Percentiles rank a stretch among this genome's conserved stretches.
Evolutionary conservation across 2,888 invertebrate species (phyloP).

Genomic region (Drosophila meridionalis): DNA sequence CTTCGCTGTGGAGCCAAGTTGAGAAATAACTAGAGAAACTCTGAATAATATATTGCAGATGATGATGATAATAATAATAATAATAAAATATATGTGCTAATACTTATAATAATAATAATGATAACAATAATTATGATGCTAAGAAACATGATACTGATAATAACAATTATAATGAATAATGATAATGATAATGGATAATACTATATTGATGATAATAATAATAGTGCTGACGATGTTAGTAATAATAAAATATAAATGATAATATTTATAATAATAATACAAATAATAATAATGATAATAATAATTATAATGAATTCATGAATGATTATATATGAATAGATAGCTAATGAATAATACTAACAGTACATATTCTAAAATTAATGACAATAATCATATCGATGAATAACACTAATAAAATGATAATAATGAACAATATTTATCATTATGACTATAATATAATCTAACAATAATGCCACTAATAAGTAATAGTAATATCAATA

Average conservation of each 20-base stretch:
- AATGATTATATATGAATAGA: no score
- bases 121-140: background rate
- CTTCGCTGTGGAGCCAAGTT: background rate
- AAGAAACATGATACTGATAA: background rate
- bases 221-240: background rate
- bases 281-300: background rate
- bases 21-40: background rate
- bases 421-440: background rate
- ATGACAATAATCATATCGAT: background rate
- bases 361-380: no score
- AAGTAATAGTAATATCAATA: background rate
- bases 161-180: background rate
- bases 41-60: background rate
- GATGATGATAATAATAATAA: background rate
- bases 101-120: background rate
- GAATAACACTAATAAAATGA: background rate
- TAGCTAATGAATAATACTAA: background rate
- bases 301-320: no score
- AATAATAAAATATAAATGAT: no score
- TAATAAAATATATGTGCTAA: background rate
- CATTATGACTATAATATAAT: background rate
- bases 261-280: no score
- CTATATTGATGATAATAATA: background rate
- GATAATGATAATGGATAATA: background rate
- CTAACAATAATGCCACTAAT: background rate